These are phyloP conservation scores for Laterallus jamaicensis DNA, from an alignment of 2,113 vertebrate genomes.

Conservation along the genomic window DNA sequence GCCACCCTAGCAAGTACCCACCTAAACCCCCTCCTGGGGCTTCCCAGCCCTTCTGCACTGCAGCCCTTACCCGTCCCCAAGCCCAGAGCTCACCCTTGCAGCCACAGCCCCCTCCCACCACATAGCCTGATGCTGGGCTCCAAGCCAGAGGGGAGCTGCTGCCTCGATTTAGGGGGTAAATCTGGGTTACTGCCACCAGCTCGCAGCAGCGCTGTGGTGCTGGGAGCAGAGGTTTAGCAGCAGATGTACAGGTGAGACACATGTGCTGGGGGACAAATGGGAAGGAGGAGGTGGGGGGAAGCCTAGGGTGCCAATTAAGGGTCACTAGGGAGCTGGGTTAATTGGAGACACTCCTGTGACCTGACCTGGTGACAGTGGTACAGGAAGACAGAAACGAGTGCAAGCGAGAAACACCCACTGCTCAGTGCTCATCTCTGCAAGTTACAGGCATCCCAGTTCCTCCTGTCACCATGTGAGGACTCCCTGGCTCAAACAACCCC, in stretches of 20 bases:
- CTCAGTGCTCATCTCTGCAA: background rate
- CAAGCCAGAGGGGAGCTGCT: background rate
- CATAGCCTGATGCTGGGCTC: background rate
- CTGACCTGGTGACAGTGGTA: background rate
- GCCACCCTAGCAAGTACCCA: background rate
- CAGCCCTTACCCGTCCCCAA: background rate
- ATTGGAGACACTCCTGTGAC: constrained; percentile 31
- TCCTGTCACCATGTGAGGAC: background rate
- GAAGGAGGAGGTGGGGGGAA: background rate
- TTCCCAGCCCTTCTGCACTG: background rate
- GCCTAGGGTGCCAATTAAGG: constrained; percentile 3
- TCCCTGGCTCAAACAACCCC: background rate
- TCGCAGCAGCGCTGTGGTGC: background rate
- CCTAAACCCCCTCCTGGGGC: background rate
- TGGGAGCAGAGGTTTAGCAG: background rate
- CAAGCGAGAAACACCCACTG: background rate
- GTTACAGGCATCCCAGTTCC: background rate
- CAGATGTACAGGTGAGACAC: background rate
- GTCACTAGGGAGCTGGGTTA: constrained; percentile 2
- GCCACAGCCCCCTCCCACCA: background rate
- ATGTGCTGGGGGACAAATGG: background rate
- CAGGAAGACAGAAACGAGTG: accelerated
- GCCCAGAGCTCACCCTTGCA: accelerated
- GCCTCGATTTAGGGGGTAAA: background rate
- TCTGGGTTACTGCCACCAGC: background rate